Evolutionary conservation across 2,797 vertebrate genomes (phyloP).

Genomic region (Cuniculus paca): DNA sequence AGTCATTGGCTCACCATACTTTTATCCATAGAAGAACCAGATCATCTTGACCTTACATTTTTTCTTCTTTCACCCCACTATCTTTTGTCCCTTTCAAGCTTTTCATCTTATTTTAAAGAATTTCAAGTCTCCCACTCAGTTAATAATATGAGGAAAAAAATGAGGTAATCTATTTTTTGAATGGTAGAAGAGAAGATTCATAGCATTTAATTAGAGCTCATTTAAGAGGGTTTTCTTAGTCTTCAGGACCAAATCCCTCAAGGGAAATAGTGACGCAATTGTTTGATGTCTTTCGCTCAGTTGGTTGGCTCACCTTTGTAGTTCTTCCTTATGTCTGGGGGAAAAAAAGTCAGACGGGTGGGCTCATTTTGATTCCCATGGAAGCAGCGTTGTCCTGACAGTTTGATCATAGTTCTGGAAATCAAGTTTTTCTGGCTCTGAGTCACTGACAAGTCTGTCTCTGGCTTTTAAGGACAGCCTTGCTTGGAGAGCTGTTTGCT

Average conservation of each 20-base stretch:
- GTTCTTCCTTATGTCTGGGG: conserved; percentile 63
- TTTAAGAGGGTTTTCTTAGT: conserved; percentile 71
- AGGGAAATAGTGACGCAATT: conserved; percentile 72
- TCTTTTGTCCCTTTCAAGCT: neutral
- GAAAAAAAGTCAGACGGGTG: conserved; percentile 35
- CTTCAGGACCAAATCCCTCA: conserved; percentile 65
- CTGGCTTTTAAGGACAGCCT: conserved; percentile 66
- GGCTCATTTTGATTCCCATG: conserved; percentile 54
- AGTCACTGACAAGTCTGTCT: conserved; percentile 70
- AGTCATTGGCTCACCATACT: neutral
- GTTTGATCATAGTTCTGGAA: conserved; percentile 68
- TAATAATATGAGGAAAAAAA: conserved; percentile 32
- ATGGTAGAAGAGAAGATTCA: conserved; percentile 18
- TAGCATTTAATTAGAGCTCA: conserved; percentile 73
- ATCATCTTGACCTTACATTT: neutral
- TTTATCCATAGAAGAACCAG: neutral
- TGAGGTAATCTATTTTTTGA: conserved; percentile 64
- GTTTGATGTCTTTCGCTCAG: conserved; percentile 71
- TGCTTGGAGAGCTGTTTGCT: conserved; percentile 59
- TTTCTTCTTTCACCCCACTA: neutral
- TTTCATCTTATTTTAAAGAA: conserved; percentile 67
- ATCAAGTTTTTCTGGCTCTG: conserved; percentile 75
- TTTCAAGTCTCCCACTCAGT: neutral
- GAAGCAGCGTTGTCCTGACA: conserved; percentile 56
- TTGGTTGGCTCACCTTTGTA: conserved; percentile 62